Evolutionary conservation across 2,888 invertebrate species (phyloP).

Genomic region (Drosophila incognita): DNA sequence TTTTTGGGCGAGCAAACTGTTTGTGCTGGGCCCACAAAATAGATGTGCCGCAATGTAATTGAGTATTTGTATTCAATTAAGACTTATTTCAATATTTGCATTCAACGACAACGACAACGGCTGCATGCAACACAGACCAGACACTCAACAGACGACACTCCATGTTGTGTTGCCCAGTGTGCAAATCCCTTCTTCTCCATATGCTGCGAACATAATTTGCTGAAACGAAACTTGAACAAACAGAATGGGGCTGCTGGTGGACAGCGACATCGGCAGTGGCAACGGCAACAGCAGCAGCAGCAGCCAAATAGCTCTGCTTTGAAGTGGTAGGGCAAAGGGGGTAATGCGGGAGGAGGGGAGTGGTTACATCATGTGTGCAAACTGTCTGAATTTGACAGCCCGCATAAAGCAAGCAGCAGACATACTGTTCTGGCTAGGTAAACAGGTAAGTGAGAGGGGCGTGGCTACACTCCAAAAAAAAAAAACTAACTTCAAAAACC

Average conservation of each 20-base stretch:
- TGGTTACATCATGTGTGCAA: constrained; percentile 68
- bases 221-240: constrained; percentile 78
- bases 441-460: constrained; percentile 24
- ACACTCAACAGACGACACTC: constrained; percentile 48
- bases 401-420: constrained; percentile 76
- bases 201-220: constrained; percentile 73
- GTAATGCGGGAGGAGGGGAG: neutral
- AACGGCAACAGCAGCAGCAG: constrained; percentile 20
- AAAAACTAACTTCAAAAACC: too few relatives aligned
- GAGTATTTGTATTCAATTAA: constrained; percentile 84
- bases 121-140: constrained; percentile 44
- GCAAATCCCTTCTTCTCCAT: constrained; percentile 62
- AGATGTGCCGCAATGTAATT: constrained; percentile 82
- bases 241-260: constrained; percentile 44
- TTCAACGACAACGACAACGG: constrained; percentile 50
- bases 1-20: constrained; percentile 31
- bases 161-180: constrained; percentile 37
- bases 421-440: constrained; percentile 48
- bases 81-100: constrained; percentile 83
- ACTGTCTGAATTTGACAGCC: constrained; percentile 81
- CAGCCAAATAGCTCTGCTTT: constrained; percentile 46
- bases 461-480: neutral
- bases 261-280: constrained; percentile 21
- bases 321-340: neutral
- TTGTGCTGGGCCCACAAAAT: constrained; percentile 75